Evolutionary conservation across 1,140 invertebrate species (phyloP), one percentile per base, ranked within the genome.

Genomic region (Proales similis): DNA sequence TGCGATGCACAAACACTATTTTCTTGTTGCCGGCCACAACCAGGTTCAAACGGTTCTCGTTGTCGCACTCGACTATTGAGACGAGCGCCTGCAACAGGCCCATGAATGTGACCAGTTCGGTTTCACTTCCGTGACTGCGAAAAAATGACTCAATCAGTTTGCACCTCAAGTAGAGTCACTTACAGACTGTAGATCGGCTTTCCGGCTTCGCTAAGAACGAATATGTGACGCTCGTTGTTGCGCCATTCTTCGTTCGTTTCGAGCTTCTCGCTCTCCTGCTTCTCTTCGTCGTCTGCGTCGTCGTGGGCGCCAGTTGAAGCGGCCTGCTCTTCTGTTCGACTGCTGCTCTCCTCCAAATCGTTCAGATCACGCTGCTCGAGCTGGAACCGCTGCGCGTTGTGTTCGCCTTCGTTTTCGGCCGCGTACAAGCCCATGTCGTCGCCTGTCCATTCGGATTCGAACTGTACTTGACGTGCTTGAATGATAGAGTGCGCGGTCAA

Each of bases 131-230:
- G 79, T 88, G 82, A 70, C 86, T 86, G 69, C 22, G 79, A 77
- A 67, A 64, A 30, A 61, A 64, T 65, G 24, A 38, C n/a, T 38
- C 14, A 26, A 1, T 14, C 39, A 4, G 17, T 26, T n/a, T n/a
- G 30, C 24, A n/a, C 19, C 3, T 26, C 45, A 29, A 5, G 22
- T 2, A 57, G 30, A 14, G 19, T 24, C n/a, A 27, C 49, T 48
- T 79, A 89, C 81, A 90, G 82, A 24, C 88, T 89, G 77, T 93
- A 96, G 64, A 96, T 89, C 19, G 91, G 90, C 77, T 96, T 96
- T 9, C 91, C 90, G 14, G 90, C 86, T 70, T 89, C 85, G 77
- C 90, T 94, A 5, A 95, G 74, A 66, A 96, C 86, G 76, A 96
- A 94, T 32, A 95, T 82, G 77, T 96, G 90, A 72, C 91, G 91